Evolutionary conservation across 2,797 vertebrate species (phyloP), one percentile per base, ranked within the genome.

Genomic region (Eupleurogrammus muticus): DNA sequence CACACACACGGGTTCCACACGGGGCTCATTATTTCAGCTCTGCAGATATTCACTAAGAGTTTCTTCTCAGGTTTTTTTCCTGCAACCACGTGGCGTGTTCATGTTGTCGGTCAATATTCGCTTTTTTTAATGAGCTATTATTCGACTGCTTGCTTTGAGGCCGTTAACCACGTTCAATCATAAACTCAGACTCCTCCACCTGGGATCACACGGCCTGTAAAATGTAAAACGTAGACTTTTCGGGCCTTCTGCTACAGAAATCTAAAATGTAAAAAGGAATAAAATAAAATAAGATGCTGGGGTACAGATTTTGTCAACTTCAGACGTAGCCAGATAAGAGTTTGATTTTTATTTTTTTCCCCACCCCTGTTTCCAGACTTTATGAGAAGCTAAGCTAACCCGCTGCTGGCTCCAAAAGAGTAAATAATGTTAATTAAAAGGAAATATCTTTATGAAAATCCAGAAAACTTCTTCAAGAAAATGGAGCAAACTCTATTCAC

Each of bases 21-120:
- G 81, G 77, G 77, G 85, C 61, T 87, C 75, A 77, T 84, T 90
- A 84, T 73, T 62, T 73, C 21, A 24, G 65, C 36, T 56, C 38
- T 0, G 47, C 36, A 49, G n/a, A 78, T 47, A 56, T 63, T 61
- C 52, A 70, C 5, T 0, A 19, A 55, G 28, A 57, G 21, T 23
- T 24, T 57, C 12, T 52, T 65, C 48, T 64, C 28, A 34, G 12
- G 28, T 28, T 46, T n/a, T n/a, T n/a, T n/a, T 42, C 55, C 51
- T 46, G 44, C 48, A 70, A 59, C 56, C 46, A 16, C 19, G 42
- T 7, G 1, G 46, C n/a, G 48, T 74, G n/a, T 78, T 66, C 16
- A 59, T 58, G 46, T 64, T 42, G 42, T 14, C 16, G 24, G 10
- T 64, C 61, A 34, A 51, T 52, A 17, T 46, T 19, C 34, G 28